Conservation (phyloP, 2,797 vertebrate genomes). For the Balearica regulorum region DNA sequence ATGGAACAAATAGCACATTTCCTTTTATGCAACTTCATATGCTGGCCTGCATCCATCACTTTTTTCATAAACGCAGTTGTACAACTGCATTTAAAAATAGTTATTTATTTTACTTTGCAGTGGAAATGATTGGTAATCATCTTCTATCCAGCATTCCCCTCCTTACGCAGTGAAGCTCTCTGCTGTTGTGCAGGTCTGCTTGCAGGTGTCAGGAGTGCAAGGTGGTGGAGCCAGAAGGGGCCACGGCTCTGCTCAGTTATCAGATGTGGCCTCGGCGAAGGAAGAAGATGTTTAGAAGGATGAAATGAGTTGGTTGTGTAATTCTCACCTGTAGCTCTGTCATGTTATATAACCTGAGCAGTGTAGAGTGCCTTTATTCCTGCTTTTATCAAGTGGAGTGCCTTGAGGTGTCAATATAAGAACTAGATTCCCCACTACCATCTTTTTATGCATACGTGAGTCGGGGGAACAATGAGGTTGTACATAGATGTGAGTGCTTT, state of each 20-base stretch:
- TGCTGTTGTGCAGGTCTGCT: neutral
- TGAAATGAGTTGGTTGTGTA: rapidly evolving
- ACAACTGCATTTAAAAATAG: rapidly evolving
- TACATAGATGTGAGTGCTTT: rapidly evolving
- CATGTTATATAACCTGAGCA: rapidly evolving
- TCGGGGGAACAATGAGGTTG: neutral
- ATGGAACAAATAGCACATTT: neutral
- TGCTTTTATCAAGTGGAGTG: neutral
- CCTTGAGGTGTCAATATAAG: rapidly evolving
- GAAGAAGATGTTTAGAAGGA: too few species aligned
- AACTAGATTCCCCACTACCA: neutral
- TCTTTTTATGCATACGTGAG: neutral
- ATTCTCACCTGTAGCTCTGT: neutral
- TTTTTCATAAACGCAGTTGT: neutral
- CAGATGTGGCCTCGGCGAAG: rapidly evolving
- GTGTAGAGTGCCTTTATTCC: neutral
- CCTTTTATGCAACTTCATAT: neutral
- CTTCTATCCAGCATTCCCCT: neutral
- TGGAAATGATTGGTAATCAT: neutral
- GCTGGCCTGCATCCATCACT: rapidly evolving
- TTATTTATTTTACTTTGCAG: neutral
- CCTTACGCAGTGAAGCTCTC: rapidly evolving
- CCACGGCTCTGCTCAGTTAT: neutral
- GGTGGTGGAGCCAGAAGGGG: neutral
- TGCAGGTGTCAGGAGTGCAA: rapidly evolving